These are phyloP conservation scores for Ctenopoma kingsleyae DNA, from an alignment of 2,797 vertebrate species.

Conservation along the genomic window DNA sequence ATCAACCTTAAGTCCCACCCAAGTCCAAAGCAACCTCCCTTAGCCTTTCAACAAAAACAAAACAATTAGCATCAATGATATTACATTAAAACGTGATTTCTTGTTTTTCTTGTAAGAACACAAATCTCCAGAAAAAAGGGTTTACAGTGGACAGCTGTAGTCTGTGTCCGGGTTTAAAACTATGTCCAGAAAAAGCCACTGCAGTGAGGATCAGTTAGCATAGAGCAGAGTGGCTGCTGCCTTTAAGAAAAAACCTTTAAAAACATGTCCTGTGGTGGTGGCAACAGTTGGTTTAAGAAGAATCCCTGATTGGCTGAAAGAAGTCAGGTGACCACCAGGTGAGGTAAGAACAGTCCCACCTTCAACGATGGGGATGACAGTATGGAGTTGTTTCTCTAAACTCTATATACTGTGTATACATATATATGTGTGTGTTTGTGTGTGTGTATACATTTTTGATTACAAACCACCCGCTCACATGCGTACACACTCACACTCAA, in stretches of 20 bases:
- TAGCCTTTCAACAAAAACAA: constrained; percentile 62
- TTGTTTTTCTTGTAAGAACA: constrained; percentile 65
- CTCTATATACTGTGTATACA: constrained; percentile 31
- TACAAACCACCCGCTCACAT: constrained; percentile 74
- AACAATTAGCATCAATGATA: constrained; percentile 70
- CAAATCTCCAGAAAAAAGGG: constrained; percentile 64
- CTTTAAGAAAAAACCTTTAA: constrained; percentile 74
- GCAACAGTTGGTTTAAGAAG: constrained; percentile 83
- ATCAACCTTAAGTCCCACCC: constrained; percentile 64
- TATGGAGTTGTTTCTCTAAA: constrained; percentile 70
- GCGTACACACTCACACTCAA: constrained; percentile 62
- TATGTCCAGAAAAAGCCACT: constrained; percentile 59
- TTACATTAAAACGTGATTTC: constrained; percentile 76
- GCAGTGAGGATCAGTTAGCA: constrained; percentile 62
- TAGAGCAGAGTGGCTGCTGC: constrained; percentile 69
- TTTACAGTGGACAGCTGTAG: constrained; percentile 65
- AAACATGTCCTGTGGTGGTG: constrained; percentile 79
- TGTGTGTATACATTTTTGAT: constrained; percentile 62
- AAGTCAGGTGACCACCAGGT: constrained; percentile 88
- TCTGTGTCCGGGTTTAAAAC: constrained; percentile 74
- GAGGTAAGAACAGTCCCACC: constrained; percentile 84
- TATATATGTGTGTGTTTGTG: constrained; percentile 35
- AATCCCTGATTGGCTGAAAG: constrained; percentile 90
- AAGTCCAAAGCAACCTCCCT: constrained; percentile 52
- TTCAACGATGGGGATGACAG: constrained; percentile 72